phyloP scores from a whole-genome alignment of 2,888 invertebrate species.

The Chironomus tentans region DNA sequence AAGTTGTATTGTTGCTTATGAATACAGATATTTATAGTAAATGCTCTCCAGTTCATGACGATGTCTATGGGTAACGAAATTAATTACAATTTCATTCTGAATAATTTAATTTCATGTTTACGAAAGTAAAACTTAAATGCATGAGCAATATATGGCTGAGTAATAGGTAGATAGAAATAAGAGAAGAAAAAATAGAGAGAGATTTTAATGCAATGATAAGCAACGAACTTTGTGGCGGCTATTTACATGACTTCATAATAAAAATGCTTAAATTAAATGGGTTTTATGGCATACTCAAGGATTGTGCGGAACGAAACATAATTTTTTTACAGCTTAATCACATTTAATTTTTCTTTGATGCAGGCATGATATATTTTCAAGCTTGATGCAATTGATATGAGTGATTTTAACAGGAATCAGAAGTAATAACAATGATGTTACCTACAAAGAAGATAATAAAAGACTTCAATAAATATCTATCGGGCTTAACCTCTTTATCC shows the following conservation, averaged over 20 bases:
- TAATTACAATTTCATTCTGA: not conserved
- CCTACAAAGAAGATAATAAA: too few species aligned
- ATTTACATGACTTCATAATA: not conserved
- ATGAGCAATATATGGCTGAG: not conserved
- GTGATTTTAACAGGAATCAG: too few species aligned
- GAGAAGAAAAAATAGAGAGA: not conserved
- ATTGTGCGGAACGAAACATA: not conserved
- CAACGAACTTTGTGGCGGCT: not conserved
- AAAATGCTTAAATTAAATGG: not conserved
- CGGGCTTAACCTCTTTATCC: too few species aligned
- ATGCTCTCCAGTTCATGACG: not conserved
- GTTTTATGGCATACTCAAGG: conserved; percentile 18
- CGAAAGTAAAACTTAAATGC: not conserved
- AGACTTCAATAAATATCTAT: too few species aligned
- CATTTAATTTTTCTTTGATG: not conserved
- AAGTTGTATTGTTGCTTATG: not conserved
- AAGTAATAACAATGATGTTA: too few species aligned
- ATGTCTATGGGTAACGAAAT: not conserved
- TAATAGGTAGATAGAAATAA: not conserved
- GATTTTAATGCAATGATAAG: conserved; percentile 15
- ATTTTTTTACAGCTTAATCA: not conserved
- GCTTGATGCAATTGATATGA: too few species aligned
- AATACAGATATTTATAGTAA: too few species aligned
- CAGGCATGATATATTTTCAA: too few species aligned
- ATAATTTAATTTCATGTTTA: not conserved